phyloP scores from a whole-genome alignment of 2,113 vertebrate genomes.

The Cyprinus carpio region DNA sequence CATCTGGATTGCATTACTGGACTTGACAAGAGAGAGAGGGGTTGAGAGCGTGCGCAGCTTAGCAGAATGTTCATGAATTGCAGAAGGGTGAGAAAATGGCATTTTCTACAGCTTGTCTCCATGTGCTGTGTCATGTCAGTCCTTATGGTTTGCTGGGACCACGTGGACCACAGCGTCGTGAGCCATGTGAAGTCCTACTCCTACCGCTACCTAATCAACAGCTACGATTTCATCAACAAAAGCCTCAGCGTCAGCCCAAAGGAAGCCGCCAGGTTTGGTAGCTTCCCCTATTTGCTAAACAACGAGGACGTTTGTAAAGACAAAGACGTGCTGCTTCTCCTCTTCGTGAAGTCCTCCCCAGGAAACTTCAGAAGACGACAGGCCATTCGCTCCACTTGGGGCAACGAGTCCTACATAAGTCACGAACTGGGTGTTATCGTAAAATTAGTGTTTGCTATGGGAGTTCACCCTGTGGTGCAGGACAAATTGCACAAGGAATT shows the following conservation, averaged over 20 bases:
- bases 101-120: conserved; percentile 80
- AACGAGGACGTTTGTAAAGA: conserved; percentile 79
- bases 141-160: conserved; percentile 83
- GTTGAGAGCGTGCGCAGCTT: conserved; percentile 18
- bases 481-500: conserved; percentile 74
- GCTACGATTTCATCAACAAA: conserved; percentile 84
- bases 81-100: conserved; percentile 82
- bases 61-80: conserved; percentile 82
- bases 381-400: conserved; percentile 88
- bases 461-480: conserved; percentile 71
- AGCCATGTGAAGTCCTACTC: conserved; percentile 87
- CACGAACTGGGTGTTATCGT: conserved; percentile 77
- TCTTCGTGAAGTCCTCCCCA: conserved; percentile 89
- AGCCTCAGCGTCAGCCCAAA: conserved; percentile 73
- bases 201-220: conserved; percentile 90
- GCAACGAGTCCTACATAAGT: conserved; percentile 79
- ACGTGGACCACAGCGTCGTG: conserved; percentile 79
- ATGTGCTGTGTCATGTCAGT: conserved; percentile 80
- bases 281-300: conserved; percentile 84
- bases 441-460: conserved; percentile 86
- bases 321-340: conserved; percentile 82
- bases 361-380: conserved; percentile 80
- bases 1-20: conserved; percentile 30
- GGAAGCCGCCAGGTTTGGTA: conserved; percentile 56
- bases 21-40: conserved; percentile 53